Conservation (phyloP, 2,888 invertebrate species). For the Drosophila phalerata region DNA sequence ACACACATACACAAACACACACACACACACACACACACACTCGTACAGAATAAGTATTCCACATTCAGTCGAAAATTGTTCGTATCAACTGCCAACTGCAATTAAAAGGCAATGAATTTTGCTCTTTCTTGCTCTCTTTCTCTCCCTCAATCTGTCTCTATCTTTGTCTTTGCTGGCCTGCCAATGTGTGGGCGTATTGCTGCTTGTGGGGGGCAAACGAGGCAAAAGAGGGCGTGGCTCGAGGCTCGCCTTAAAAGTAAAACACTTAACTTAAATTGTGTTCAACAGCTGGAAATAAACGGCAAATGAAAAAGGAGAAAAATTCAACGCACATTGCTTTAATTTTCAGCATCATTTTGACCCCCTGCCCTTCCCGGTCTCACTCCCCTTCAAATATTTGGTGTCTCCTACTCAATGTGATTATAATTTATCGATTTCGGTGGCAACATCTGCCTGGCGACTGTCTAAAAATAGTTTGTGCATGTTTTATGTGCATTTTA, state of each 20-base stretch:
- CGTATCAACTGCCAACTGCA: conserved; percentile 77
- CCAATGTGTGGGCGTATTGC: conserved; percentile 52
- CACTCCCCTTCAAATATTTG: background rate
- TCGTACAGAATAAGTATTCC: conserved; percentile 25
- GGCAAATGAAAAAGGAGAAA: conserved; percentile 25
- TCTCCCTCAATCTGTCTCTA: background rate
- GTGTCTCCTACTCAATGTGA: conserved; percentile 42
- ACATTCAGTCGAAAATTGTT: conserved; percentile 57
- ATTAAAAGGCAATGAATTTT: conserved; percentile 81
- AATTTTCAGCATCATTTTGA: conserved; percentile 41
- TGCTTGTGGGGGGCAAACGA: conserved; percentile 11
- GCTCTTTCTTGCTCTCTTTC: conserved; percentile 25
- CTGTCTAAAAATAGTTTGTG: conserved; percentile 54
- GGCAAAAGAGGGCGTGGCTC: conserved; percentile 51
- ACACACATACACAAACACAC: background rate
- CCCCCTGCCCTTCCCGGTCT: background rate
- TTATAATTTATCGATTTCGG: conserved; percentile 68
- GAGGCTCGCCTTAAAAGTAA: conserved; percentile 51
- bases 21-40: conserved; percentile 15
- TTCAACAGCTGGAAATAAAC: conserved; percentile 76
- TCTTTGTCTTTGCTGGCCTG: conserved; percentile 34
- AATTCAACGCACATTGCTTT: conserved; percentile 40
- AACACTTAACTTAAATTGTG: conserved; percentile 76
- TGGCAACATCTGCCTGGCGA: conserved; percentile 54
- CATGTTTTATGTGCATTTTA: conserved; percentile 56